Conservation (phyloP, 1,140 invertebrate species). For the Coptotermes formosanus region DNA sequence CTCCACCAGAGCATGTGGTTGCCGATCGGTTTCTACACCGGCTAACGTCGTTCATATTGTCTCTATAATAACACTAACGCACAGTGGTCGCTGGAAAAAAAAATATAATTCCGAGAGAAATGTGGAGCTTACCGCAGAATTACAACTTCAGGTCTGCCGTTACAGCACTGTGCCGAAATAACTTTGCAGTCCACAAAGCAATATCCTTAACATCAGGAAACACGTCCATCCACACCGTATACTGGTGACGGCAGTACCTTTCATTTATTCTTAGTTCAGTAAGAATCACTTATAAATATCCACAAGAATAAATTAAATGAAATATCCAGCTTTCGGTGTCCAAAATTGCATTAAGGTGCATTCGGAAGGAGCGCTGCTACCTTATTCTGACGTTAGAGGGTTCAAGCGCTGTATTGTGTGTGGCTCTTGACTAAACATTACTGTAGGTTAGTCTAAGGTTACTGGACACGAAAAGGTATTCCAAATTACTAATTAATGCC, state of each 20-base stretch:
- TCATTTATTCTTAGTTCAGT: background rate
- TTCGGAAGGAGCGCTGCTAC: too few species aligned
- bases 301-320: too few species aligned
- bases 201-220: background rate
- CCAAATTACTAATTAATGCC: too few species aligned
- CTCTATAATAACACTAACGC: constrained; percentile 3
- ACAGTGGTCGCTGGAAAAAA: background rate
- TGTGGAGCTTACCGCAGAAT: background rate
- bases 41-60: constrained; percentile 18
- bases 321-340: too few species aligned
- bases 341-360: too few species aligned
- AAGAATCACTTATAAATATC: background rate
- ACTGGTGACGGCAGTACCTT: background rate
- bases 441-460: too few species aligned
- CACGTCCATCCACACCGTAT: background rate
- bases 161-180: background rate
- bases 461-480: too few species aligned
- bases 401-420: too few species aligned
- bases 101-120: constrained; percentile 7
- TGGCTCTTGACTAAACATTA: too few species aligned
- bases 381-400: too few species aligned
- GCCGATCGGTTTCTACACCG: constrained; percentile 13
- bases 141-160: background rate
- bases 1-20: background rate
- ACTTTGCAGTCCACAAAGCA: background rate